Conservation (phyloP, 2,888 invertebrate genomes). For the Synergus laeviventris region DNA sequence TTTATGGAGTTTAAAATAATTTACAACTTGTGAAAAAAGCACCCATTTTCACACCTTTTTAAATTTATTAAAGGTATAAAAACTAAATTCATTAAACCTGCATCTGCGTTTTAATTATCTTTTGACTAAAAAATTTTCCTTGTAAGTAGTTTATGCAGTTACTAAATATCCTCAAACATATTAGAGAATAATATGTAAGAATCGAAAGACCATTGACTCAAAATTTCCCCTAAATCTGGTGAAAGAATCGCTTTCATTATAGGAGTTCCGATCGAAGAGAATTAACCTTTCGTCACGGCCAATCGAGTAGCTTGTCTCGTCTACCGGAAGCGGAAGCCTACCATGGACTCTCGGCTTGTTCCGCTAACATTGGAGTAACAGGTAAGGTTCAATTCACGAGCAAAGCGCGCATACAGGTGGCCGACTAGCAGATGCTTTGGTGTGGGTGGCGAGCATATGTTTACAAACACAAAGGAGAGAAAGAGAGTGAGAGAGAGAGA, state of each 20-base stretch:
- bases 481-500: constrained; percentile 41
- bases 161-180: too few species aligned
- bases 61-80: too few species aligned
- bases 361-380: constrained; percentile 69
- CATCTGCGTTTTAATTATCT: too few species aligned
- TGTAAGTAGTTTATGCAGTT: too few species aligned
- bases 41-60: too few species aligned
- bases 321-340: constrained; percentile 66
- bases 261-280: constrained; percentile 40
- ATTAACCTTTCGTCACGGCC: constrained; percentile 56
- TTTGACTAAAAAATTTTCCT: too few species aligned
- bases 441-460: constrained; percentile 62
- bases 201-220: not conserved
- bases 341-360: constrained; percentile 52
- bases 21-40: too few species aligned
- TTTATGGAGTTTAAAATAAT: too few species aligned
- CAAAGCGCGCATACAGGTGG: constrained; percentile 76
- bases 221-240: constrained; percentile 27
- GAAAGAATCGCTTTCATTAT: constrained; percentile 18
- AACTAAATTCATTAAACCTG: too few species aligned
- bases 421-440: constrained; percentile 63
- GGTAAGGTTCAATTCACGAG: constrained; percentile 74
- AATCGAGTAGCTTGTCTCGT: constrained; percentile 59
- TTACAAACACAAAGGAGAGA: constrained; percentile 61
- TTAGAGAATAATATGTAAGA: too few species aligned